A percentile compares a stretch with the other conserved stretches of the same genome.
phyloP scores from a whole-genome alignment of 1,140 invertebrate species.

The Solenopsis fugax region DNA sequence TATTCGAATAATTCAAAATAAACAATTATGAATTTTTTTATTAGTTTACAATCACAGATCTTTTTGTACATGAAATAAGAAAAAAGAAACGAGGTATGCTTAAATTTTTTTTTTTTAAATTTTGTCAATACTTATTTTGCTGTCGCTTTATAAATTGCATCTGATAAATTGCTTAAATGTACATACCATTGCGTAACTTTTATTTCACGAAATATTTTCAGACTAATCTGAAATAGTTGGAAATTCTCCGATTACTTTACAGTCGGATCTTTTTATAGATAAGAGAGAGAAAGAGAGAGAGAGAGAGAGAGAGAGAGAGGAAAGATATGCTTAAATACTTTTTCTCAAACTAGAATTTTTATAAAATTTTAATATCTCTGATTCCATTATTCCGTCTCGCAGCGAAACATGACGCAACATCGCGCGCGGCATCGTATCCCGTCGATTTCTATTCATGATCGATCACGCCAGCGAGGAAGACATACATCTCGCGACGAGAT shows the following conservation, averaged over 20 bases:
- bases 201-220: neutral
- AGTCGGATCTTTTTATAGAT: neutral
- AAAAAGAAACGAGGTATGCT: neutral
- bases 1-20: neutral
- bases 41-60: neutral
- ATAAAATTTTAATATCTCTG: conserved; percentile 39
- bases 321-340: neutral
- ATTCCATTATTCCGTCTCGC: conserved; percentile 54
- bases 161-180: neutral
- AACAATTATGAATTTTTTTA: neutral
- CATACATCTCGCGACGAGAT: conserved; percentile 64
- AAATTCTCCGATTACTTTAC: neutral
- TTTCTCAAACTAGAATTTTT: neutral
- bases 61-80: neutral
- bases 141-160: neutral
- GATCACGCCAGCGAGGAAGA: conserved; percentile 58
- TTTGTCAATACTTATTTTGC: neutral
- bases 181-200: neutral
- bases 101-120: neutral
- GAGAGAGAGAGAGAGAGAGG: neutral
- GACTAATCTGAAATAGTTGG: neutral
- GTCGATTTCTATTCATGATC: conserved; percentile 65
- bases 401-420: conserved; percentile 52
- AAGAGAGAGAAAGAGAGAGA: neutral
- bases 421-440: conserved; percentile 31